Percentiles rank a stretch among this genome's conserved stretches.
Evolutionary conservation across 2,888 invertebrate genomes (phyloP).

Genomic region (Archips crataeganus): DNA sequence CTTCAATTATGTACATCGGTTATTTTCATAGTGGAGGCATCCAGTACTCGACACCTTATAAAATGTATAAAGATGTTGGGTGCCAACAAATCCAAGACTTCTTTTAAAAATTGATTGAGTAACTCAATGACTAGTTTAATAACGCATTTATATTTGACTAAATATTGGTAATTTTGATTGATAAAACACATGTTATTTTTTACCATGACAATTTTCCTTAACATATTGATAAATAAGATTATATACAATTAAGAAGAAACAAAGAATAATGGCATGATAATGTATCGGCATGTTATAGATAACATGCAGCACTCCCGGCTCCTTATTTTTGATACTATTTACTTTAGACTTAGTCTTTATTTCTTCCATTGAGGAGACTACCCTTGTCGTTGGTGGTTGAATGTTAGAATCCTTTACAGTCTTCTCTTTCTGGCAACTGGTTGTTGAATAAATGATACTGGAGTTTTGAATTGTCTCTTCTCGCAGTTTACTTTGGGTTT

Average conservation of each 20-base stretch:
- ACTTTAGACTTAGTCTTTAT: conserved; percentile 53
- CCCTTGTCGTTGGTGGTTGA: conserved; percentile 40
- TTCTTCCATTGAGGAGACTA: conserved; percentile 46
- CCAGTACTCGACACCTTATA: conserved; percentile 22
- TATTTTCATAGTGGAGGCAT: conserved; percentile 45
- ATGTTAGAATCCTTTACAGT: conserved; percentile 42
- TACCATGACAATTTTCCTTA: conserved; percentile 76
- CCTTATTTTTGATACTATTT: conserved; percentile 70
- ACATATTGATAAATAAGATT: conserved; percentile 82
- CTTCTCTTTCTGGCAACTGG: conserved; percentile 47
- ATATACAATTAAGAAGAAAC: conserved; percentile 83
- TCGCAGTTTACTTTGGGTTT: conserved; percentile 41
- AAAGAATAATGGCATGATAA: conserved; percentile 82
- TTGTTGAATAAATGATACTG: conserved; percentile 45
- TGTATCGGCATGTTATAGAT: conserved; percentile 82
- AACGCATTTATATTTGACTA: conserved; percentile 52
- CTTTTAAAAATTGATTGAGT: conserved; percentile 34
- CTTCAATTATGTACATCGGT: conserved; percentile 74
- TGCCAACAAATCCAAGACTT: conserved; percentile 17
- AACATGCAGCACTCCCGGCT: conserved; percentile 66
- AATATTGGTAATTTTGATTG: conserved; percentile 47
- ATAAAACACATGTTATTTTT: conserved; percentile 54
- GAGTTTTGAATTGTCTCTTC: conserved; percentile 48
- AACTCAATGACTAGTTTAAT: conserved; percentile 76
- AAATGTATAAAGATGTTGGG: conserved; percentile 4